Base-by-base conservation (phyloP, 2,113 vertebrate genomes). In the Labeo catla region DNA sequence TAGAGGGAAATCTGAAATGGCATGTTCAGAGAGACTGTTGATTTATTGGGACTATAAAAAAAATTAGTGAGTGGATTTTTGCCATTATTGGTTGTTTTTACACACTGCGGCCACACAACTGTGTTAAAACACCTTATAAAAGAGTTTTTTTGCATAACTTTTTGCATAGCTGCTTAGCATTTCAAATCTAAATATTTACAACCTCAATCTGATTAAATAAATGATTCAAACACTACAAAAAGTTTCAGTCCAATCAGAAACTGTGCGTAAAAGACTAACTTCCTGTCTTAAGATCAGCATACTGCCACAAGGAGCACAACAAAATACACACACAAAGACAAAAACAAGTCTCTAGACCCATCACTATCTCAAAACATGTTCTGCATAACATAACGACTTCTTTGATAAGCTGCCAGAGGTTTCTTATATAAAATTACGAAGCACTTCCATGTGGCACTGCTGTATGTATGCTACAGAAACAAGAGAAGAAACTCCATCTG, bases 331-430 rank as follows among this genome's bases (percentile, higher is more conserved):
- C 54, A 59, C 57, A 21, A 59, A 21, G 57, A 59, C 19, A 21
- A 8, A 68, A 45, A 61, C 57, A 61, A 78, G 59, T 47, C 39
- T 52, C 65, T 74, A 83, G 4, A 78, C 73, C 74, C 76, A 76
- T 83, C 15, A 36, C 28, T n/a, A 28, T 11, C 15, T 66, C 36
- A 79, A 61, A 80, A 50, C 47, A 89, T 43, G 79, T 15, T 43
- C 12, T 23, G 28, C 76, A 73, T 19, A 36, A 54, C 68, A 68
- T 47, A 54, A 57, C 23, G 12, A 8, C 28, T 36, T 13, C 85
- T 86, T 74, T 83, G 85, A 86, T 66, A 57, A 66, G 13, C 23
- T 63, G 50, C 87, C 81, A 76, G 68, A 65, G 15, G 47, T 76
- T 66, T 28, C 80, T 63, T 78, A 57, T 28, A 39, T 19, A 77